phyloP scores from a whole-genome alignment of 2,113 vertebrate species.

The Cisticola juncidis region DNA sequence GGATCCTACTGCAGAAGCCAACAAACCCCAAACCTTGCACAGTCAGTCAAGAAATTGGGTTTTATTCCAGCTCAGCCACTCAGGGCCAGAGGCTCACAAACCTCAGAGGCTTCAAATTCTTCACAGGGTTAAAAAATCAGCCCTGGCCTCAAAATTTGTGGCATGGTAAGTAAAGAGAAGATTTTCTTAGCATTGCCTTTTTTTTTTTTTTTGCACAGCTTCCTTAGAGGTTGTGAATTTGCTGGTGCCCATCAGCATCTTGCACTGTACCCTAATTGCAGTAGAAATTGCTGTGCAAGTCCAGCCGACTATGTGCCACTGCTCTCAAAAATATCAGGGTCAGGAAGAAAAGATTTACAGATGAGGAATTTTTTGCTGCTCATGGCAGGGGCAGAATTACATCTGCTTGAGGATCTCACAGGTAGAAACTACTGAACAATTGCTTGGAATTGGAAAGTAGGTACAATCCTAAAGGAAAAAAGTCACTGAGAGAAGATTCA shows the following conservation, averaged over 20 bases:
- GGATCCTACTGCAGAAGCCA: background rate
- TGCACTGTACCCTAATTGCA: background rate
- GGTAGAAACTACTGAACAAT: background rate
- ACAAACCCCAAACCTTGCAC: background rate
- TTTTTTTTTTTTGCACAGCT: background rate
- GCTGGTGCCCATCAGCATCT: background rate
- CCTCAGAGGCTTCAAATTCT: background rate
- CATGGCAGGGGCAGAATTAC: background rate
- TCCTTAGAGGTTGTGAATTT: background rate
- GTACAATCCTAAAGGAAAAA: background rate
- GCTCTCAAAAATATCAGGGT: background rate
- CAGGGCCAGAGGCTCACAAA: background rate
- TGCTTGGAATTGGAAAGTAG: background rate
- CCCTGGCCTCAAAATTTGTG: background rate
- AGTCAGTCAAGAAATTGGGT: background rate
- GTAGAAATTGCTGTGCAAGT: background rate
- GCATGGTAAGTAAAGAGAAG: background rate
- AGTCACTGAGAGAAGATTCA: background rate
- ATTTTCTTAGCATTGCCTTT: rapidly evolving
- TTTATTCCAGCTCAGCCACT: background rate
- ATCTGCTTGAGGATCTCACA: background rate
- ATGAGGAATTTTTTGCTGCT: background rate
- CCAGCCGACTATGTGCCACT: background rate
- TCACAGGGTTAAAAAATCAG: background rate
- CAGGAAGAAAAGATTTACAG: background rate